Evolutionary conservation across 2,797 vertebrate genomes (phyloP), one percentile per base, ranked within the genome.

Genomic region (Echeneis naucrates): DNA sequence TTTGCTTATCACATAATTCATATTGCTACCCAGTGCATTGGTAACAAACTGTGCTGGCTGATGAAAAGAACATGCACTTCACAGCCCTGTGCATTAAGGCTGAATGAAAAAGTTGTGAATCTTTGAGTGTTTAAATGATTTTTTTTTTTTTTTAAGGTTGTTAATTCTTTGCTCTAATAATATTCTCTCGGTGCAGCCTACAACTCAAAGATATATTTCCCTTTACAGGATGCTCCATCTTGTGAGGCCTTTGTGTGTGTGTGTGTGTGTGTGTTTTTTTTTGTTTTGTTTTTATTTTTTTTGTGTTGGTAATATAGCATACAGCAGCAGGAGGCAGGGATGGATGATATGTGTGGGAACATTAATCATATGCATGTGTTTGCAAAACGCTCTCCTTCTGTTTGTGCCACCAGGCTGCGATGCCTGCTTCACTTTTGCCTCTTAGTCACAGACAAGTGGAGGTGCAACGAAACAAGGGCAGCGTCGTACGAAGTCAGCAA

Each of bases 281-380:
- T 79, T 33, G 7, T 84, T 81, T 54, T 75, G 71, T 54, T 64
- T 55, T 75, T 68, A 50, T 64, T 55, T 76, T 72, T 51, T 66
- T 44, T 19, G 19, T 19, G 2, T 56, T 75, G 72, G 69, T 87
- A 85, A 83, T 89, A 80, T 68, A 75, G 76, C 77, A 79, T 72
- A 75, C 82, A 58, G 77, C 21, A 30, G 77, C 75, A 37, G 81
- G 72, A 89, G 84, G 86, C 85, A 85, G 71, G 76, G 75, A 94
- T 83, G 67, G 81, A 93, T 92, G 87, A 74, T 76, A 61, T 80
- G 79, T 81, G 77, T 66, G 53, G 75, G 65, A 67, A 78, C 90
- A 93, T 93, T 90, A 90, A 93, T 94, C 89, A 92, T 87, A 89
- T 91, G 88, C 85, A 90, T 88, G 88, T 81, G 78, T 86, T 89